phyloP scores from a whole-genome alignment of 1,140 invertebrate species.

The Polyergus mexicanus region DNA sequence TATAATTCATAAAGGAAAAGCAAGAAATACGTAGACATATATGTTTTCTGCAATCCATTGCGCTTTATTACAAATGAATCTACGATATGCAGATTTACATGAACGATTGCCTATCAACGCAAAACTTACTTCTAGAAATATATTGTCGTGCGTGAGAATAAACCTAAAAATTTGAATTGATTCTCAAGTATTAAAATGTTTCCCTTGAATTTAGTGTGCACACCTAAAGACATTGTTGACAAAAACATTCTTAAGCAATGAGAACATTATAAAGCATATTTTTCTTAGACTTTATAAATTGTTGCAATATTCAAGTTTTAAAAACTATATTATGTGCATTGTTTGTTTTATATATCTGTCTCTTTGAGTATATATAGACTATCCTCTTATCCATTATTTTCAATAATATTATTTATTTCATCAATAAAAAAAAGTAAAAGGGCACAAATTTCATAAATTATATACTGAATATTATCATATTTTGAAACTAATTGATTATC shows the following conservation, averaged over 20 bases:
- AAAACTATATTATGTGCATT: background rate
- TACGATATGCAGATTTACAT: conserved; percentile 82
- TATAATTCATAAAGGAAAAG: conserved; percentile 50
- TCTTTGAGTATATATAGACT: background rate
- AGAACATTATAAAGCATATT: conserved; percentile 6
- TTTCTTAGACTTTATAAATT: background rate
- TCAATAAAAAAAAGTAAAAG: too few relatives aligned
- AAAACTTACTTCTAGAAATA: conserved; percentile 84
- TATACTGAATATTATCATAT: background rate
- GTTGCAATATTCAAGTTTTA: background rate
- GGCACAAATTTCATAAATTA: too few relatives aligned
- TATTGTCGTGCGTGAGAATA: conserved; percentile 56
- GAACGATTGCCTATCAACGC: conserved; percentile 83
- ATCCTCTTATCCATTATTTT: background rate
- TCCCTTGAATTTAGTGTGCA: background rate
- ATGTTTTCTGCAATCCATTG: conserved; percentile 76
- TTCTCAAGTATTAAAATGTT: conserved; percentile 46
- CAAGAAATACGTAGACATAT: conserved; percentile 68
- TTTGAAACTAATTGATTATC: background rate
- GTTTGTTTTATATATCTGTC: background rate
- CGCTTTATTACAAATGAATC: conserved; percentile 84
- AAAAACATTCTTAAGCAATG: conserved; percentile 24
- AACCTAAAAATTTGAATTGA: conserved; percentile 62
- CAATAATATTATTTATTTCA: background rate
- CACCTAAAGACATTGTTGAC: conserved; percentile 29